phyloP scores from a whole-genome alignment of 2,113 vertebrate species.

The Peromyscus maniculatus region DNA sequence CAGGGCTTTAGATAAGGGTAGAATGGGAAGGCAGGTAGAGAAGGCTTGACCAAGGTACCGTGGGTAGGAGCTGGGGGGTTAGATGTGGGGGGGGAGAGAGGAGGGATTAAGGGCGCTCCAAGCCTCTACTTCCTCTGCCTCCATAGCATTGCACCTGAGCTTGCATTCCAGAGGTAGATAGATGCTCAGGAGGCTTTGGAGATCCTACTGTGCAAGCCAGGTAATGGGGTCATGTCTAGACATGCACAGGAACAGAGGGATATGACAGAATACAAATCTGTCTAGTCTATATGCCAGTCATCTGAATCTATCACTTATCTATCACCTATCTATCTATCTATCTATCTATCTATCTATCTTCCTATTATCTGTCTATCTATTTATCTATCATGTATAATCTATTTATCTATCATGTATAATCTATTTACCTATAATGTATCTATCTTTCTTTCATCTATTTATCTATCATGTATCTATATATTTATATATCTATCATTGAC shows the following conservation, averaged over 20 bases:
- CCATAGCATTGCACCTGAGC: background rate
- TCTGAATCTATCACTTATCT: background rate
- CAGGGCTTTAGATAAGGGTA: background rate
- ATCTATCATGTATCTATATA: background rate
- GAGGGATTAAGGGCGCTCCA: background rate
- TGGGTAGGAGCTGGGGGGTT: background rate
- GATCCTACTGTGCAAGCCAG: background rate
- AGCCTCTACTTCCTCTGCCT: background rate
- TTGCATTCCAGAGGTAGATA: background rate
- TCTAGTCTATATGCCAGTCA: background rate
- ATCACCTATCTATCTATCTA: background rate
- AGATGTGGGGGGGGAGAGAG: background rate
- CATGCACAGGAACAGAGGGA: background rate
- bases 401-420: background rate
- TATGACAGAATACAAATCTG: background rate
- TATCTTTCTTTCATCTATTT: background rate
- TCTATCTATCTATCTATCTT: background rate
- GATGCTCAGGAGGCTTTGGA: background rate
- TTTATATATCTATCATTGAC: background rate
- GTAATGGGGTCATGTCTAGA: background rate
- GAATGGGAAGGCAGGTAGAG: background rate
- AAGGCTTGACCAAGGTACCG: background rate
- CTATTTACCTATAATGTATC: background rate
- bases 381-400: background rate
- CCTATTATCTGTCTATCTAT: background rate